These are phyloP conservation scores for Xylocampa areola DNA, from an alignment of 2,888 invertebrate genomes.

Conservation along the genomic window DNA sequence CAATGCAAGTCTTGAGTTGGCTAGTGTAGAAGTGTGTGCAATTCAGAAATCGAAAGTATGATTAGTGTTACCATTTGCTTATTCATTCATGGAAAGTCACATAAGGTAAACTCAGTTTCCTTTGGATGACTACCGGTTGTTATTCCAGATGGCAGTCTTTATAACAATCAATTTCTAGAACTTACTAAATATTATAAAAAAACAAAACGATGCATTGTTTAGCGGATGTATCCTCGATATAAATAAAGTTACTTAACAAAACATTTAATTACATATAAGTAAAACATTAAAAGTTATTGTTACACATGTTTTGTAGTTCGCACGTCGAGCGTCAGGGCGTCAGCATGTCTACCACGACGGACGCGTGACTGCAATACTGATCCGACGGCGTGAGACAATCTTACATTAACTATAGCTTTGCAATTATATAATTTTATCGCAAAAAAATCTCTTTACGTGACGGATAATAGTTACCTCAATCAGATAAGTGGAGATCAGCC, in stretches of 20 bases:
- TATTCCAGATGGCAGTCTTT: too few relatives aligned
- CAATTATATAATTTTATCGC: conserved; percentile 48
- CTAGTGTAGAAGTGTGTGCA: conserved; percentile 27
- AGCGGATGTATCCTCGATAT: conserved; percentile 20
- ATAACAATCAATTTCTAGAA: background rate
- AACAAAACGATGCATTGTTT: conserved; percentile 3
- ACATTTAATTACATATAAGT: conserved; percentile 47
- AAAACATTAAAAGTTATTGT: conserved; percentile 56
- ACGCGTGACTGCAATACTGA: conserved; percentile 55
- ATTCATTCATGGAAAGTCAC: conserved; percentile 41
- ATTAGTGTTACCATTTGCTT: conserved; percentile 33
- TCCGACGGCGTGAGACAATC: conserved; percentile 39
- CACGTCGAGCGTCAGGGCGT: conserved; percentile 56
- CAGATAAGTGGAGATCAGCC: conserved; percentile 49
- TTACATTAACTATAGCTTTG: conserved; percentile 29
- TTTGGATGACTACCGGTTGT: background rate
- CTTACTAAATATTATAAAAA: background rate
- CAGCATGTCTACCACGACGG: conserved; percentile 45
- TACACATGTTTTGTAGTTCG: conserved; percentile 44
- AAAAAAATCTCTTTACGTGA: conserved; percentile 41
- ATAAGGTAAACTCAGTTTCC: conserved; percentile 25
- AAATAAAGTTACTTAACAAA: conserved; percentile 44
- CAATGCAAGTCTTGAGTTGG: conserved; percentile 32
- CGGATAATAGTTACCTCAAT: conserved; percentile 39
- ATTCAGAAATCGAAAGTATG: conserved; percentile 53